Conservation (phyloP, 2,113 vertebrate species). For the Neolamprologus kungweensis region DNA sequence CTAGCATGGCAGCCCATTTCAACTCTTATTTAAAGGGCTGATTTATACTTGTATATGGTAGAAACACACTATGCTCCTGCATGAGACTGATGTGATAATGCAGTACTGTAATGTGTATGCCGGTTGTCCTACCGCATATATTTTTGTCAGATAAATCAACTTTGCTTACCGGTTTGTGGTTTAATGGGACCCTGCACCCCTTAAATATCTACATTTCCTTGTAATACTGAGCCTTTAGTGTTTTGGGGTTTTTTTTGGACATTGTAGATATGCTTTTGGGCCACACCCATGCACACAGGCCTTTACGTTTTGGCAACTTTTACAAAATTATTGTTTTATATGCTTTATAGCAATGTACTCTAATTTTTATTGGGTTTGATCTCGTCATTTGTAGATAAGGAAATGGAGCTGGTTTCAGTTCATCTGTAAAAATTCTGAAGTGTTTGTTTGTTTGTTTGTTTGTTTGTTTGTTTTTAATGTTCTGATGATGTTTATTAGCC, state of each 20-base stretch:
- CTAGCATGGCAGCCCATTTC: constrained; percentile 33
- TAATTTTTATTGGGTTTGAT: not conserved
- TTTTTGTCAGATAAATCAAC: not conserved
- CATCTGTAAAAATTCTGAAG: not conserved
- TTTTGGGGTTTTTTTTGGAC: rapidly evolving
- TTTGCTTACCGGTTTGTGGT: constrained; percentile 1
- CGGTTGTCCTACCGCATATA: not conserved
- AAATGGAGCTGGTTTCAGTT: not conserved
- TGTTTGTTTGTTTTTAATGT: not conserved
- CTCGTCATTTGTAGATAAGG: not conserved
- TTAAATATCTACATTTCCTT: constrained; percentile 3
- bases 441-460: not conserved
- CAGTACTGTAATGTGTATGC: constrained; percentile 28
- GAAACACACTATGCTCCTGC: constrained; percentile 31
- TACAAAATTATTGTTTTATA: not conserved
- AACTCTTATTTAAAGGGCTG: constrained; percentile 24
- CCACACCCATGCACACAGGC: not conserved
- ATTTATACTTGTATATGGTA: constrained; percentile 4
- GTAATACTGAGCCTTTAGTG: constrained; percentile 24
- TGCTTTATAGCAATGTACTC: not conserved
- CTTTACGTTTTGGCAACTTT: not conserved
- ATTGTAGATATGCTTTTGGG: constrained; percentile 7
- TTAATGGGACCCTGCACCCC: not conserved
- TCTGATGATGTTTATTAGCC: constrained; percentile 16
- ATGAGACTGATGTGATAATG: constrained; percentile 47